Evolutionary conservation across 1,140 invertebrate genomes (phyloP).

Genomic region (Scaptomyza montana): DNA sequence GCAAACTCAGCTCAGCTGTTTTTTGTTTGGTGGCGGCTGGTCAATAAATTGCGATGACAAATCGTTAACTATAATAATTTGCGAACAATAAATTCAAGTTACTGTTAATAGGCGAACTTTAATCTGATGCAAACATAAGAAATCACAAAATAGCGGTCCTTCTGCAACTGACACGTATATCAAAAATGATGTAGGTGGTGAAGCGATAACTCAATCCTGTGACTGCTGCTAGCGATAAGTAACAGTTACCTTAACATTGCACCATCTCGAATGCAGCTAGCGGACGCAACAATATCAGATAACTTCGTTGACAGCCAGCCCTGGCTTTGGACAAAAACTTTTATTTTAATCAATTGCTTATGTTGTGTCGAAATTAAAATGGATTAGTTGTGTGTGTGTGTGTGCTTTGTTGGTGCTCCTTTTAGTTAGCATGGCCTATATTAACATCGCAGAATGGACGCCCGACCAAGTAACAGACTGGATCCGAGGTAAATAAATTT

Average conservation of each 20-base stretch:
- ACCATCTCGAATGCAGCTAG: slow-evolving; percentile 34
- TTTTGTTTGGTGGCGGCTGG: slow-evolving; percentile 10
- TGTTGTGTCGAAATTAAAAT: slow-evolving; percentile 49
- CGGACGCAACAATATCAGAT: slow-evolving; percentile 52
- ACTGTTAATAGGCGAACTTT: too few species aligned
- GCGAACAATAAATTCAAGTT: slow-evolving; percentile 2
- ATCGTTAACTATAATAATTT: background rate
- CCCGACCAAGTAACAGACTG: slow-evolving; percentile 97
- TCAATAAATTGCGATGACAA: background rate
- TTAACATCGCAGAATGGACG: slow-evolving; percentile 96
- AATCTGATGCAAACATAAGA: too few species aligned
- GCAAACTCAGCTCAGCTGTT: slow-evolving; percentile 24
- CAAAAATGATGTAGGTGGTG: background rate
- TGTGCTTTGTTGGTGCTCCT: slow-evolving; percentile 30
- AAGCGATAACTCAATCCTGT: background rate
- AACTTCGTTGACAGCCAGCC: slow-evolving; percentile 34
- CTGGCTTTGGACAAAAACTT: slow-evolving; percentile 46
- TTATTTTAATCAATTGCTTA: slow-evolving; percentile 54
- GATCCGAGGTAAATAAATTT: slow-evolving; percentile 89
- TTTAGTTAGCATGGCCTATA: slow-evolving; percentile 88
- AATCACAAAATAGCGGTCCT: too few species aligned
- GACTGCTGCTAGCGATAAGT: background rate
- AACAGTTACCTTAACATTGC: background rate
- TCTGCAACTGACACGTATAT: too few species aligned
- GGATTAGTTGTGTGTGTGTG: slow-evolving; percentile 50